These are phyloP conservation scores for Orbicella faveolata DNA, from an alignment of 64 coral and sea anemone species.

Conservation along the genomic window DNA sequence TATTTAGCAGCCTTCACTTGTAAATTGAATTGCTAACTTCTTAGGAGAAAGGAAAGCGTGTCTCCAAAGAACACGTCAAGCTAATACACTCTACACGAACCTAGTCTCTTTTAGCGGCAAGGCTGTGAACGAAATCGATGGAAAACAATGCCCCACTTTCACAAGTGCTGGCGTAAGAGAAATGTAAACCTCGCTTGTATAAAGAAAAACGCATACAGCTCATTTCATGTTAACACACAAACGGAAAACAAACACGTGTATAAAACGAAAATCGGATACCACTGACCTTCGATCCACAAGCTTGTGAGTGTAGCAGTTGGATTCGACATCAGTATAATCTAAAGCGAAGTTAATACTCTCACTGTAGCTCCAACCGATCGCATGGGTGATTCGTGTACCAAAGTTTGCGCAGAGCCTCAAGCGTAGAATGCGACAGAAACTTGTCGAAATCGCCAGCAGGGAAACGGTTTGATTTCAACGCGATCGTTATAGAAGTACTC, in stretches of 20 bases:
- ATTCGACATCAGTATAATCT: slow-evolving; percentile 84
- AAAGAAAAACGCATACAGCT: neutral
- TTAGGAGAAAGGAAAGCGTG: neutral
- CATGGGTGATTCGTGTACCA: slow-evolving; percentile 68
- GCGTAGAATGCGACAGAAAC: slow-evolving; percentile 1
- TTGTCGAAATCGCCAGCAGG: slow-evolving; percentile 11
- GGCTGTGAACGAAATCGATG: neutral
- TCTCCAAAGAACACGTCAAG: neutral
- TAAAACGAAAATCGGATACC: slow-evolving; percentile 16
- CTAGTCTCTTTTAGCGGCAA: neutral
- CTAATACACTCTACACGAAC: neutral
- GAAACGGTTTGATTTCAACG: slow-evolving; percentile 35
- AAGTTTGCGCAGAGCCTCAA: slow-evolving; percentile 23
- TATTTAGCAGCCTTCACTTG: slow-evolving; percentile 75
- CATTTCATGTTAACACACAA: neutral
- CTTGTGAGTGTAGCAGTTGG: slow-evolving; percentile 88
- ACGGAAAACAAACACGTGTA: slow-evolving; percentile 62
- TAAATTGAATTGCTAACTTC: slow-evolving; percentile 40
- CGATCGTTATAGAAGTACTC: slow-evolving; percentile 29
- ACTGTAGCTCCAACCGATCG: slow-evolving; percentile 60
- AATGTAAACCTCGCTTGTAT: neutral
- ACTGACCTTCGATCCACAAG: slow-evolving; percentile 95
- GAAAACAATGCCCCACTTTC: neutral
- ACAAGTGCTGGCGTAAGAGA: neutral
- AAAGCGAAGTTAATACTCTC: slow-evolving; percentile 41